These are phyloP conservation scores for Clupea harengus DNA, from an alignment of 2,113 vertebrate genomes.

Conservation along the genomic window DNA sequence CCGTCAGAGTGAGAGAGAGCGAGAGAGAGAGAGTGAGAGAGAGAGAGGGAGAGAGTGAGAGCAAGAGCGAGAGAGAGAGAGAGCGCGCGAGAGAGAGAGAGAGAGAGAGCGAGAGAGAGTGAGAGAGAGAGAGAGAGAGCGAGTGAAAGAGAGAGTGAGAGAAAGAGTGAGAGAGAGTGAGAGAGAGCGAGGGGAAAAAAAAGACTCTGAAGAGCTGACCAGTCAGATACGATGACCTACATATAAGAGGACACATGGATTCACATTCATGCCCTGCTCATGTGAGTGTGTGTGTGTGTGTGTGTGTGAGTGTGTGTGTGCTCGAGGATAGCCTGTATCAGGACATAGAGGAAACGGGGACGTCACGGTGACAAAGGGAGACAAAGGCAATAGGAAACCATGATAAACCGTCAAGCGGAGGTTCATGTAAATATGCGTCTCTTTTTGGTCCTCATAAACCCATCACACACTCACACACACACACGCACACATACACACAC, in stretches of 20 bases:
- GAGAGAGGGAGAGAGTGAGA: background rate
- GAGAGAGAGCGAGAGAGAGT: background rate
- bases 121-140: background rate
- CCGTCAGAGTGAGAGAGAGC: background rate
- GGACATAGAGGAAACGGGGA: too few relatives aligned
- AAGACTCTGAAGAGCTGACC: conserved; percentile 29
- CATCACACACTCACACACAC: too few relatives aligned
- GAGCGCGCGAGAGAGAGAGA: background rate
- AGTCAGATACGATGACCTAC: conserved; percentile 54
- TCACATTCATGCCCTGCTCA: background rate
- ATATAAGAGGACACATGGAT: conserved; percentile 50
- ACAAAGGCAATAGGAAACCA: too few relatives aligned
- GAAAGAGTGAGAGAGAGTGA: background rate
- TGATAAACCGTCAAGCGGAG: too few relatives aligned
- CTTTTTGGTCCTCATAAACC: too few relatives aligned
- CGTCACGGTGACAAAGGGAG: too few relatives aligned
- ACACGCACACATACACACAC: too few relatives aligned
- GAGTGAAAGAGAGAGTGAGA: background rate
- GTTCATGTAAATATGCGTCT: too few relatives aligned
- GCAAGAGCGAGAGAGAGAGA: background rate
- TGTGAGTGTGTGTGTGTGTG: background rate
- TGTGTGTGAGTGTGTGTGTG: too few relatives aligned
- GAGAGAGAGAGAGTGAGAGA: background rate
- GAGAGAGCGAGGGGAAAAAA: background rate
- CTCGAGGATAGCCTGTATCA: too few relatives aligned